Conservation (phyloP, 1,140 invertebrate species). For the Sycophaga agraensis region DNA sequence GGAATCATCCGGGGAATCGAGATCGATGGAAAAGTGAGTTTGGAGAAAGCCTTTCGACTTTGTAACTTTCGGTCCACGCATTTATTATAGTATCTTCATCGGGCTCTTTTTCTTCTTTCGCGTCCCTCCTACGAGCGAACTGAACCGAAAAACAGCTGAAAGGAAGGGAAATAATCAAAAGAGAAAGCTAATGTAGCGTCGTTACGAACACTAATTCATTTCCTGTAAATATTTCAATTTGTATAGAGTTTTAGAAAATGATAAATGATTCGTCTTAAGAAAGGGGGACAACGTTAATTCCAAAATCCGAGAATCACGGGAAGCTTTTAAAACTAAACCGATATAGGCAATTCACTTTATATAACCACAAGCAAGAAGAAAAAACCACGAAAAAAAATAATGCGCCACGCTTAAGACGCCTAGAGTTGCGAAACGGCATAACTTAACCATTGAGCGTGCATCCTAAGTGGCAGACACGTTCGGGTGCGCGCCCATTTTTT, state of each 20-base stretch:
- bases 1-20: background rate
- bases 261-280: background rate
- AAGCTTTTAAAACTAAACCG: background rate
- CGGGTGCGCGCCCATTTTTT: no score
- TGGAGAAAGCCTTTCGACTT: slow-evolving; percentile 7
- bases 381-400: background rate
- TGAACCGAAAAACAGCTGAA: no score
- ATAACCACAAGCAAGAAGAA: no score
- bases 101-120: slow-evolving; percentile 17
- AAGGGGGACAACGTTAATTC: background rate
- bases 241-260: slow-evolving; percentile 14
- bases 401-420: background rate
- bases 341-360: background rate
- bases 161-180: slow-evolving; percentile 5
- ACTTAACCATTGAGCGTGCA: no score
- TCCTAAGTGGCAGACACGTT: no score
- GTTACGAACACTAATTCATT: slow-evolving; percentile 7
- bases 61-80: no score
- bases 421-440: background rate
- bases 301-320: background rate
- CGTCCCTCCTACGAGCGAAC: background rate
- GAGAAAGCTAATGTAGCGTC: slow-evolving; percentile 3
- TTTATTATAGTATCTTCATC: no score
- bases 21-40: background rate
- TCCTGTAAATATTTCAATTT: slow-evolving; percentile 26